These are phyloP conservation scores for Tapera naevia DNA, from an alignment of 2,797 vertebrate genomes.

Conservation along the genomic window DNA sequence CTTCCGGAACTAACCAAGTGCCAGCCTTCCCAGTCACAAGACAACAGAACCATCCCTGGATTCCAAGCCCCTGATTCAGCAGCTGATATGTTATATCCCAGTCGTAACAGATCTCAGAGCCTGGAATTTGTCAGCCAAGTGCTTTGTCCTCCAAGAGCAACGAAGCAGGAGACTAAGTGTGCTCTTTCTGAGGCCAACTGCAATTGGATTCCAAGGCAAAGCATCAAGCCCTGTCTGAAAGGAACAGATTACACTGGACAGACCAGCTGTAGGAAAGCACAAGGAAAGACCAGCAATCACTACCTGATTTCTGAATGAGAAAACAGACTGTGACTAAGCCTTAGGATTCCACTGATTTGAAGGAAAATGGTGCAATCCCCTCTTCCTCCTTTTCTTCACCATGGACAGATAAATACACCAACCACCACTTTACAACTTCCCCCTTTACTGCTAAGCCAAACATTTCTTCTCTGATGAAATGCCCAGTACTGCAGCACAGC, in stretches of 20 bases:
- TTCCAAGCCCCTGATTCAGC: not conserved
- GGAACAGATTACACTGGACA: not conserved
- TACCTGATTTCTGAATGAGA: not conserved
- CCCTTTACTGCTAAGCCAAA: not conserved
- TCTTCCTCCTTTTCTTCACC: not conserved
- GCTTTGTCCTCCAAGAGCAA: not conserved
- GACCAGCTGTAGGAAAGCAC: not conserved
- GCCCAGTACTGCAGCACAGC: not conserved
- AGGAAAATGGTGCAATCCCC: not conserved
- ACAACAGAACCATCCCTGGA: not conserved
- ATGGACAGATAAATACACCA: not conserved
- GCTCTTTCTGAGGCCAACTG: not conserved
- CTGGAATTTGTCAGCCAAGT: not conserved
- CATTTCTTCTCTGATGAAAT: not conserved
- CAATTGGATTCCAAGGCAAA: not conserved
- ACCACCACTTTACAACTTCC: not conserved
- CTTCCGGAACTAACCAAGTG: not conserved
- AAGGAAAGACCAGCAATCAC: not conserved
- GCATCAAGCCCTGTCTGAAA: not conserved
- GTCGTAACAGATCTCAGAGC: not conserved
- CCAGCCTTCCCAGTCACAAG: not conserved
- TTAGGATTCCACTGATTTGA: fast-evolving
- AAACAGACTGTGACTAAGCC: not conserved
- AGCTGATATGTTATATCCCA: not conserved
- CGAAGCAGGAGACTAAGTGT: not conserved